phyloP scores from a whole-genome alignment of 2,888 invertebrate genomes.

The Cataglyphis cursor region DNA sequence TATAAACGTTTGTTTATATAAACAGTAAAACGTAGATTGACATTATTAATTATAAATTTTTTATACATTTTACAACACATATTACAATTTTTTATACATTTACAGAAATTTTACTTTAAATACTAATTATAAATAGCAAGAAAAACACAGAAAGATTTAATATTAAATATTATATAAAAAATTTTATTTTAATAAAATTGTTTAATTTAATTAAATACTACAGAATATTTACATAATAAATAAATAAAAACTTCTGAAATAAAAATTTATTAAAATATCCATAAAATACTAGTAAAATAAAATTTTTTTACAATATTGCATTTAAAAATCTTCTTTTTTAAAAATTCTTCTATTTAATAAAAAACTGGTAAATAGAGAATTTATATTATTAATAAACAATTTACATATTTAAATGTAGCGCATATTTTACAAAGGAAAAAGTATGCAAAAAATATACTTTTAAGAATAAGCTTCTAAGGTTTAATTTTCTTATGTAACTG shows the following conservation, averaged over 20 bases:
- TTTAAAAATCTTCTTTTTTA: neutral
- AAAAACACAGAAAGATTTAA: neutral
- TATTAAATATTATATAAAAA: neutral
- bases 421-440: neutral
- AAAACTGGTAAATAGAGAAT: neutral
- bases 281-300: constrained; percentile 4
- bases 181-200: neutral
- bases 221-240: neutral
- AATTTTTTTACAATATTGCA: neutral
- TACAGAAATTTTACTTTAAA: neutral
- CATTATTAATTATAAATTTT: no score
- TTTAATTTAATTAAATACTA: constrained; percentile 3
- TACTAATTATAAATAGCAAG: neutral
- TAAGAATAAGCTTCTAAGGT: neutral
- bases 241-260: neutral
- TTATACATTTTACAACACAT: neutral
- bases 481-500: constrained; percentile 4
- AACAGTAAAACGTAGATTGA: neutral
- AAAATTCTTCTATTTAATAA: neutral
- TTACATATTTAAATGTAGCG: neutral
- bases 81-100: neutral
- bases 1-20: neutral
- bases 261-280: neutral
- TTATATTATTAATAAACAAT: neutral
- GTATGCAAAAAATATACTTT: neutral